phyloP scores from a whole-genome alignment of 2,797 vertebrate species.

The Triplophysa yarkandensis region DNA sequence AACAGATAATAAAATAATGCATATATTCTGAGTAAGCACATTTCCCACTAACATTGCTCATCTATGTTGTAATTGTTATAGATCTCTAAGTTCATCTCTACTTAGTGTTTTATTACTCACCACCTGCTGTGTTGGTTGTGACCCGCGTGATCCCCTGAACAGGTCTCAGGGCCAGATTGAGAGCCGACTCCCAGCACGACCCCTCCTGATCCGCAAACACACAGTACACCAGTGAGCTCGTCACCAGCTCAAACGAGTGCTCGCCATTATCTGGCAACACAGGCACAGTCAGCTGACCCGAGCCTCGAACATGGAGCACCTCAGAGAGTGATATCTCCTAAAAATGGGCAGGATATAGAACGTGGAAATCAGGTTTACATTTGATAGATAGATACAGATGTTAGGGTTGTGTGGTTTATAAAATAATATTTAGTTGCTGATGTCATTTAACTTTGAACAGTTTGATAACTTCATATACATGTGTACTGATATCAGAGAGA shows the following conservation, averaged over 20 bases:
- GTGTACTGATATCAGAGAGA: background rate
- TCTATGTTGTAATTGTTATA: too few species aligned
- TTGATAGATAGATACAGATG: background rate
- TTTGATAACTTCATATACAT: too few species aligned
- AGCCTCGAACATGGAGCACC: constrained; percentile 73
- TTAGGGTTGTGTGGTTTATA: background rate
- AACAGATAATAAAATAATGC: too few species aligned
- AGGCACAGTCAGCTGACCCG: constrained; percentile 58
- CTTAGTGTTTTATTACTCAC: background rate
- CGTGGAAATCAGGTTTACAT: background rate
- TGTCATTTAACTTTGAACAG: background rate
- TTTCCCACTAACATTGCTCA: too few species aligned
- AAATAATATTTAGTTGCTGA: background rate
- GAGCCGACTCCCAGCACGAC: constrained; percentile 67
- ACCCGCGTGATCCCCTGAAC: constrained; percentile 55
- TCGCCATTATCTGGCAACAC: background rate
- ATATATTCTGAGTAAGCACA: too few species aligned
- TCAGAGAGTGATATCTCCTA: constrained; percentile 76
- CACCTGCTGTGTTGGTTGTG: constrained; percentile 15
- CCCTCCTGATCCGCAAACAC: constrained; percentile 63
- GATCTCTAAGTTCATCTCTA: too few species aligned
- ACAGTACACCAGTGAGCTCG: constrained; percentile 68
- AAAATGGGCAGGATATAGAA: background rate
- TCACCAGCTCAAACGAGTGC: constrained; percentile 75
- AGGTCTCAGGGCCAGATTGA: constrained; percentile 76